Evolutionary conservation across 2,113 vertebrate species (phyloP).

Genomic region (Petrocephalus microphthalmus): DNA sequence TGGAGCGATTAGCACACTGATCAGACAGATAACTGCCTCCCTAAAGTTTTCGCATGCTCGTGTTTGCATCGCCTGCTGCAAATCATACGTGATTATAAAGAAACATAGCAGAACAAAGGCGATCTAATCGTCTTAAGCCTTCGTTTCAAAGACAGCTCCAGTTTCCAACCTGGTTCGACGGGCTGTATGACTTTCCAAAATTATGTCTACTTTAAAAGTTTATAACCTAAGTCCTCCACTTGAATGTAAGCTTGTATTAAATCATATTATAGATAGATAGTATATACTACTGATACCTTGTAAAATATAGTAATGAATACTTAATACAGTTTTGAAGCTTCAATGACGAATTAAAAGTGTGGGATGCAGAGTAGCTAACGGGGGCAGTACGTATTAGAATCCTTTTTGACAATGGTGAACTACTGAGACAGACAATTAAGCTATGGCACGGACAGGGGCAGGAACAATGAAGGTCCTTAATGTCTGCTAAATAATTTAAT

Average conservation of each 20-base stretch:
- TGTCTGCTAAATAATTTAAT: not conserved
- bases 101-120: not conserved
- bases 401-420: not conserved
- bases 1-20: not conserved
- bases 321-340: not conserved
- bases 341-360: not conserved
- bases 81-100: conserved; percentile 23
- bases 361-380: not conserved
- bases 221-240: not conserved
- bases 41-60: conserved; percentile 37
- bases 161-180: not conserved
- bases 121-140: not conserved
- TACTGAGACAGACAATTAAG: not conserved
- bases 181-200: not conserved
- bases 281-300: not conserved
- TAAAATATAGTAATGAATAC: not conserved
- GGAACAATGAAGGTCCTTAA: not conserved
- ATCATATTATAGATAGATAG: not conserved
- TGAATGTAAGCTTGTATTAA: not conserved
- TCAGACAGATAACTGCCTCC: not conserved
- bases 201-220: not conserved
- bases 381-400: not conserved
- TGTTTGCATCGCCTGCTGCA: not conserved
- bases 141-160: not conserved
- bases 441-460: not conserved